Evolutionary conservation across 2,888 invertebrate genomes (phyloP).

Genomic region (Venustoraphidia nigricollis): DNA sequence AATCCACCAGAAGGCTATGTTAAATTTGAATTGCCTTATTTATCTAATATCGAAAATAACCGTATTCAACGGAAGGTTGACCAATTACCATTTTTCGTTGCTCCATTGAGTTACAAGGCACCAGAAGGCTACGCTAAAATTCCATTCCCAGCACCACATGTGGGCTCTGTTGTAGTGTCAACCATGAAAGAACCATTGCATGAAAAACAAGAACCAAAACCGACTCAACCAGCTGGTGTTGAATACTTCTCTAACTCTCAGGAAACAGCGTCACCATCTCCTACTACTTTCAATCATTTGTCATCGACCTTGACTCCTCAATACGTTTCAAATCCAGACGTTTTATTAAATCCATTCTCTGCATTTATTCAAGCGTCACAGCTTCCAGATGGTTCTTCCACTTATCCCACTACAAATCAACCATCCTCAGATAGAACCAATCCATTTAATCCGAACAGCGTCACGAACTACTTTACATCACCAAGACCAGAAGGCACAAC

Average conservation of each 20-base stretch:
- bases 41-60: conserved; percentile 54
- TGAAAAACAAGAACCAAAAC: conserved; percentile 14
- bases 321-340: neutral
- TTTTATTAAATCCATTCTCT: neutral
- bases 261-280: neutral
- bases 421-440: too few relatives aligned
- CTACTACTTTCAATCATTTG: neutral
- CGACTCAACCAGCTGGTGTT: conserved; percentile 13
- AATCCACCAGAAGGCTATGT: conserved; percentile 54
- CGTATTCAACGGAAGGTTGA: conserved; percentile 55
- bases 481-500: too few relatives aligned
- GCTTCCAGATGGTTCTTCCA: neutral
- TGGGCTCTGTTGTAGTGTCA: conserved; percentile 63
- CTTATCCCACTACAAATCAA: neutral
- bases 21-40: conserved; percentile 70
- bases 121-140: conserved; percentile 75
- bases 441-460: too few relatives aligned
- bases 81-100: conserved; percentile 70
- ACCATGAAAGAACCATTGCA: conserved; percentile 26
- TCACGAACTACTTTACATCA: too few relatives aligned
- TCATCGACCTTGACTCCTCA: neutral
- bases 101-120: conserved; percentile 70
- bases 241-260: too few relatives aligned
- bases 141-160: conserved; percentile 71
- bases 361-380: neutral